Base-by-base conservation (phyloP, 2,888 invertebrate genomes). In the Mystacides longicornis region DNA sequence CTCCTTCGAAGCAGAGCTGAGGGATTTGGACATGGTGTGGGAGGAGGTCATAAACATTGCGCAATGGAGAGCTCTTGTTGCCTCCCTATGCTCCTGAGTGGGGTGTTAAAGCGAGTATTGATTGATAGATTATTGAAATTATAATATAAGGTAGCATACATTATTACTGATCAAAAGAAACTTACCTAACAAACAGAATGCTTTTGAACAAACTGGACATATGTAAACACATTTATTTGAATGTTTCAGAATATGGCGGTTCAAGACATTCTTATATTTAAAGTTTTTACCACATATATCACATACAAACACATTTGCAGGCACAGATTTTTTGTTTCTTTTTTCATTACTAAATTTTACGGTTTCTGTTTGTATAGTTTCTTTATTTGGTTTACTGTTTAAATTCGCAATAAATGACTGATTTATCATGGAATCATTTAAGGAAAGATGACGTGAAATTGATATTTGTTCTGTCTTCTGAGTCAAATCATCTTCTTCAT, bases 271-370 rank as follows among this genome's bases (percentile, higher is more conserved):
- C 11, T 23, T 55, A 21, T 18, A 27, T n/a, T 23, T 23, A n/a
- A 51, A 51, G 22, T 19, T 27, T 21, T 51, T 50, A 1, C 55
- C 55, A 48, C 55, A 55, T 2, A 47, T 18, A 42, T 55, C 21
- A 19, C 55, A 55, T 16, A 51, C 37, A 33, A 31, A 55, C 37
- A 27, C 31, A 2, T n/a, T 37, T 14, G 14, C 37, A n/a, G 14
- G 4, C 37, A 37, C 14, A 7, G n/a, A 7, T 3, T 37, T 37
- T 14, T 37, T 14, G 11, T 27, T 27, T 7, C 5, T 27, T 27
- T 27, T 27, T 27, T 27, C 27, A 7, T 27, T 27, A 27, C 11
- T 11, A 27, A 27, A 7, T 27, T 27, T 27, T n/a, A n/a, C n/a
- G 27, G 5, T 27, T 27, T 7, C 11, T 27, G 11, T 27, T 27